Evolutionary conservation across 2,797 vertebrate genomes (phyloP), one percentile per base, ranked within the genome.

Genomic region (Pseudochromis fuscus): DNA sequence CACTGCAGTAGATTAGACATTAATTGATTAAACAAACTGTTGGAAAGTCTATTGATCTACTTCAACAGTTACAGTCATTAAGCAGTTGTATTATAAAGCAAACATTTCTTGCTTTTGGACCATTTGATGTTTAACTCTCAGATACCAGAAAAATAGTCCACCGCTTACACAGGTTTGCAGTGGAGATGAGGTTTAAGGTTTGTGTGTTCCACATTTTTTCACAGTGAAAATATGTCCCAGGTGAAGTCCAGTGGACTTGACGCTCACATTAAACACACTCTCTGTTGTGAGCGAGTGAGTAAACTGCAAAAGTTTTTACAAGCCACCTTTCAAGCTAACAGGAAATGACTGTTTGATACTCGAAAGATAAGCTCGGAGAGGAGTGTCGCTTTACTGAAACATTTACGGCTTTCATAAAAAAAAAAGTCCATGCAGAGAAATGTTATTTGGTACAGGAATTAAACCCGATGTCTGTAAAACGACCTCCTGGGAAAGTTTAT

Each of bases 381-480:
- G n/a, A 21, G 44, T 38, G 7, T 72, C 19, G 57, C 10, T 53
- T 77, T 28, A 30, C 9, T 37, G 23, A 57, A 53, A 33, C 60
- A 38, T 13, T 19, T 72, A 8, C 38, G 0, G 45, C 7, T 23
- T 37, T 64, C 0, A 68, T 15, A 37, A 15, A 56, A 21, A 51
- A 40, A 67, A 18, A 11, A 42, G 18, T 30, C 4, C 23, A 21
- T 15, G 21, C 10, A 61, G 13, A 52, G 2, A 5, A 27, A 10
- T 7, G 16, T 51, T 35, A 37, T 62, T 72, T 49, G 15, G 25
- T n/a, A 71, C n/a, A 27, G 11, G 7, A 31, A 64, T 61, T 50
- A 5, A 61, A 59, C 18, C 24, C 50, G 58, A 28, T 59, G 73
- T 82, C 18, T 66, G 28, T 38, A 64, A 73, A 75, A 45, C 2